phyloP scores from a whole-genome alignment of 1,140 invertebrate genomes.

The Amphibalanus amphitrite region DNA sequence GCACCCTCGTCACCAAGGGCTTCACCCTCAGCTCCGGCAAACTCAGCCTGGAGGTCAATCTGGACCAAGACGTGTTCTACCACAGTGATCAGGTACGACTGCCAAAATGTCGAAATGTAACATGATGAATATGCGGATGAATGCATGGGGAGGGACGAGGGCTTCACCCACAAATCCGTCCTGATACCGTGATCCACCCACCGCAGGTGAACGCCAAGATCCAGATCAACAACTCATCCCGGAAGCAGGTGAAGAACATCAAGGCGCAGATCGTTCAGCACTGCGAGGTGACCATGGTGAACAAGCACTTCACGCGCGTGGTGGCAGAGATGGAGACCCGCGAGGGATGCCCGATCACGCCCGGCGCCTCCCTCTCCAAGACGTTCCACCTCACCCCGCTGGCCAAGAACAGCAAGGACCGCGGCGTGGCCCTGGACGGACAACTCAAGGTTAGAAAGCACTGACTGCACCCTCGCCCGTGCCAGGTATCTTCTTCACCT shows the following conservation, averaged over 20 bases:
- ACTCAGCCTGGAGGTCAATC: conserved; percentile 81
- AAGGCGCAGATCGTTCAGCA: conserved; percentile 68
- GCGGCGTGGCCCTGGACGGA: conserved; percentile 68
- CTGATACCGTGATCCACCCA: too few relatives aligned
- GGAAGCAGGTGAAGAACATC: conserved; percentile 71
- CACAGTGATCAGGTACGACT: conserved; percentile 84
- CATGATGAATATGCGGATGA: too few relatives aligned
- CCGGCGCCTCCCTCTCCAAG: conserved; percentile 70
- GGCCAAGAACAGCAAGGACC: conserved; percentile 64
- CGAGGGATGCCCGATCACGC: conserved; percentile 77
- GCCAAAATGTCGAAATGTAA: too few relatives aligned
- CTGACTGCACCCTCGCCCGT: too few relatives aligned
- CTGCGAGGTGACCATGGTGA: conserved; percentile 82
- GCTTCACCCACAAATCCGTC: conserved; percentile 62
- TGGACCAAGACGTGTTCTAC: conserved; percentile 92
- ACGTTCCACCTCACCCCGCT: conserved; percentile 68
- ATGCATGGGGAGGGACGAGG: conserved; percentile 51
- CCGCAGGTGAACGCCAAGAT: conserved; percentile 61
- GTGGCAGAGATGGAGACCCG: conserved; percentile 71
- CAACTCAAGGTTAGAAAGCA: conserved; percentile 44
- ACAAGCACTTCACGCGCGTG: conserved; percentile 70
- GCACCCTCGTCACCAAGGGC: conserved; percentile 68
- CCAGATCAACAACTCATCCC: conserved; percentile 66
- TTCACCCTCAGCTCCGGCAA: conserved; percentile 59
- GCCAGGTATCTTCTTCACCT: too few relatives aligned